These are phyloP conservation scores for Xenops minutus DNA, from an alignment of 2,797 vertebrate species.

Conservation along the genomic window DNA sequence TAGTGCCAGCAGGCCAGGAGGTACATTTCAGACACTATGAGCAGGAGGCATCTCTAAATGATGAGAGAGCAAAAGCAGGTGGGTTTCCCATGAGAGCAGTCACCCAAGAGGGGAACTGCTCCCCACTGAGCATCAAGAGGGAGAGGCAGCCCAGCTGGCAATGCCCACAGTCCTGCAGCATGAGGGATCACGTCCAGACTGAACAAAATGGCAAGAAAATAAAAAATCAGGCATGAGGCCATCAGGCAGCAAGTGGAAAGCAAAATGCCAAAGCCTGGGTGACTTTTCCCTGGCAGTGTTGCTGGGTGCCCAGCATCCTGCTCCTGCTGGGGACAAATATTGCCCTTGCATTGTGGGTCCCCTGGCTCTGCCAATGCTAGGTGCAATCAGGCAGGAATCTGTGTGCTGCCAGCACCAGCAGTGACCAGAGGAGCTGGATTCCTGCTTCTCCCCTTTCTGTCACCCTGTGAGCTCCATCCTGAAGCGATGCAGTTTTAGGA, in stretches of 20 bases:
- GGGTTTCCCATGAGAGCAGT: neutral
- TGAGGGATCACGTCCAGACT: neutral
- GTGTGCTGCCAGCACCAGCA: neutral
- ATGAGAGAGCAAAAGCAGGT: neutral
- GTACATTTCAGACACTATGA: neutral
- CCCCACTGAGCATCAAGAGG: neutral
- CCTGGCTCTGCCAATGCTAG: neutral
- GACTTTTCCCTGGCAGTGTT: neutral
- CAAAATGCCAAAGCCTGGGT: neutral
- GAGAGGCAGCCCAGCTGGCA: neutral
- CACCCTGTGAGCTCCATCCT: neutral
- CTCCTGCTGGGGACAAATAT: neutral
- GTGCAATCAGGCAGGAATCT: neutral
- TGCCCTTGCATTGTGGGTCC: neutral
- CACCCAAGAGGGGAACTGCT: neutral
- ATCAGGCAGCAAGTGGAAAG: neutral
- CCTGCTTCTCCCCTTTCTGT: rapidly evolving
- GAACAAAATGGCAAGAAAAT: neutral
- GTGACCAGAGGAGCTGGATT: neutral
- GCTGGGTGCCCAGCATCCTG: neutral
- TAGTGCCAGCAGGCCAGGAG: neutral
- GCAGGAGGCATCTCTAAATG: neutral
- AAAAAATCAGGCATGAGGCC: neutral
- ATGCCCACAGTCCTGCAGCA: neutral
- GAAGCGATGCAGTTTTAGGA: neutral